phyloP scores from a whole-genome alignment of 2,888 invertebrate species.

The Ptychoptera contaminata region DNA sequence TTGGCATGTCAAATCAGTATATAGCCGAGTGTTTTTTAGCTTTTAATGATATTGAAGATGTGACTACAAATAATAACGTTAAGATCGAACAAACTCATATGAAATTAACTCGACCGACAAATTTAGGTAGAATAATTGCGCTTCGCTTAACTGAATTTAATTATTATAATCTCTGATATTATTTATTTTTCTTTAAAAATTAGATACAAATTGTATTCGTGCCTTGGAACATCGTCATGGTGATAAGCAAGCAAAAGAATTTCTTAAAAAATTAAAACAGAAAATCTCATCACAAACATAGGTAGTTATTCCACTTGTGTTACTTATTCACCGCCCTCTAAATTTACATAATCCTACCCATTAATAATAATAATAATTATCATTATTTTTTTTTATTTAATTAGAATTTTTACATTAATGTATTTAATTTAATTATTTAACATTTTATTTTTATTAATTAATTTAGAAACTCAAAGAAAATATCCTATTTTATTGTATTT shows the following conservation, averaged over 20 bases:
- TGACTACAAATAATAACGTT: slow-evolving; percentile 32
- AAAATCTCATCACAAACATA: slow-evolving; percentile 28
- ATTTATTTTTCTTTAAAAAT: slow-evolving; percentile 13
- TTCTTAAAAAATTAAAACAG: slow-evolving; percentile 63
- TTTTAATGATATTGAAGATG: slow-evolving; percentile 54
- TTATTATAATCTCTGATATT: slow-evolving; percentile 6
- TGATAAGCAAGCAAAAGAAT: slow-evolving; percentile 78
- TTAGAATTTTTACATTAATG: too few species aligned
- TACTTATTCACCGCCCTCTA: too few species aligned
- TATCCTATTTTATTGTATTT: too few species aligned
- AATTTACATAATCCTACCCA: too few species aligned
- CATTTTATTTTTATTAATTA: too few species aligned
- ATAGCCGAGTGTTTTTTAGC: slow-evolving; percentile 86
- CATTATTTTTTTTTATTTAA: too few species aligned
- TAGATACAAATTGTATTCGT: slow-evolving; percentile 54
- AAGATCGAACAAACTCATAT: slow-evolving; percentile 58
- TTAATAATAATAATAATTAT: too few species aligned
- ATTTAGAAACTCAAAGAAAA: too few species aligned
- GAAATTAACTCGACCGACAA: slow-evolving; percentile 51
- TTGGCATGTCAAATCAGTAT: slow-evolving; percentile 82
- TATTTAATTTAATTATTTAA: too few species aligned
- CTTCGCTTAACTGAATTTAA: slow-evolving; percentile 4
- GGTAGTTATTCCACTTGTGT: slow-evolving; percentile 10
- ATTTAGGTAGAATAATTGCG: slow-evolving; percentile 37
- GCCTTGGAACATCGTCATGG: slow-evolving; percentile 71